Conservation (phyloP, 2,888 invertebrate genomes). For the Alcis repandata region DNA sequence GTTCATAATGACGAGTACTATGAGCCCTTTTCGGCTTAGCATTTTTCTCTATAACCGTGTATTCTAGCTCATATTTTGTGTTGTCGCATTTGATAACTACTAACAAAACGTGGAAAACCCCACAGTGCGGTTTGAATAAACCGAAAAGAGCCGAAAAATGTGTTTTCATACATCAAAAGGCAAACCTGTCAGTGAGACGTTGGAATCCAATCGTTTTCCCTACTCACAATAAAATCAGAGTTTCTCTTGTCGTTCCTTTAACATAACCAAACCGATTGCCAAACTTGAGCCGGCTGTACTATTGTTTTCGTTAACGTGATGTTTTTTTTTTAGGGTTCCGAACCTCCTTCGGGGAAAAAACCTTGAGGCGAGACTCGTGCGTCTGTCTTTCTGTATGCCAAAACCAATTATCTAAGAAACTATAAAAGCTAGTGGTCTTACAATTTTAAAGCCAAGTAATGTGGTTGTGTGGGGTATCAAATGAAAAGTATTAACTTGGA, state of each 20-base stretch:
- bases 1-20: too few species aligned
- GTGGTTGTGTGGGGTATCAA: too few species aligned
- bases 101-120: not conserved
- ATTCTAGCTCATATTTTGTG: too few species aligned
- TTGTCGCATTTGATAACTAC: not conserved
- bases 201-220: slow-evolving; percentile 49
- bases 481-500: too few species aligned
- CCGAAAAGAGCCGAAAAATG: not conserved
- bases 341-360: too few species aligned
- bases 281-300: slow-evolving; percentile 4
- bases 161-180: slow-evolving; percentile 40
- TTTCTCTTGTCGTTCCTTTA: slow-evolving; percentile 48
- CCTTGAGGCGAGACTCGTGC: too few species aligned
- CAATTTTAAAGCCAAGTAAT: too few species aligned
- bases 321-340: not conserved
- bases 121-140: not conserved
- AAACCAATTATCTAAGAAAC: too few species aligned
- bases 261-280: slow-evolving; percentile 49
- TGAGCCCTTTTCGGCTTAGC: too few species aligned
- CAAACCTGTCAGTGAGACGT: slow-evolving; percentile 40
- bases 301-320: not conserved
- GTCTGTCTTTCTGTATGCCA: not conserved
- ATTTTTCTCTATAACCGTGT: too few species aligned
- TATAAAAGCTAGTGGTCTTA: too few species aligned
- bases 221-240: slow-evolving; percentile 54